Base-by-base conservation (phyloP, 2,113 vertebrate species). In the Ictalurus furcatus region DNA sequence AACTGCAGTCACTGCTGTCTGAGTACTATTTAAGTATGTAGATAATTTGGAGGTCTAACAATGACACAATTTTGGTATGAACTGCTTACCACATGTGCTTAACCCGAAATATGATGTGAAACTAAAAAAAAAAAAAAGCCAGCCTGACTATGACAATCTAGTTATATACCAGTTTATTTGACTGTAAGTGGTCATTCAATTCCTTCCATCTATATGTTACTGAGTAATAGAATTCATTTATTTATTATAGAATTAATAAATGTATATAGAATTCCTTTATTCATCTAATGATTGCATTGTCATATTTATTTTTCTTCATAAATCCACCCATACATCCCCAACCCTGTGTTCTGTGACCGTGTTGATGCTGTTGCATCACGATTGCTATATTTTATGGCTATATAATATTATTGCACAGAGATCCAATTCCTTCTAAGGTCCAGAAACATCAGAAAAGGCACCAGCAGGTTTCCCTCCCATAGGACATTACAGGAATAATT, bases 361-460 rank as follows among this genome's bases (percentile, higher is more conserved):
- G n/a, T 34, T 58, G 11, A 58, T 28, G 34, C 80, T 44, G 34
- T 17, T 71, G 9, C 37, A 67, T 81, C 59, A 34, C 17, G 25
- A 37, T 40, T 44, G 67, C 13, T 65, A 59, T 58, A 40, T 67
- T 28, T 82, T 82, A 88, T 88, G 79, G 87, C 52, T 71, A 58
- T 71, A 48, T 56, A n/a, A 69, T 44, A 14, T 34, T 40, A 40
- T 81, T 65, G 21, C 74, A 80, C 28, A 69, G 61, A 65, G 40
- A 48, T 87, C 86, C 12, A 40, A 34, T 34, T 81, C 58, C 85
- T 52, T 58, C 21, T 67, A 30, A 82, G 79, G 30, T 37, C 79
- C 19, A 88, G 79, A 58, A 82, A 71, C 37, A 83, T 88, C 78
- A 40, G 61, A 83, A 71, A 82, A 82, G 87, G 87, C 79, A 81